Evolutionary conservation across 1,140 invertebrate species (phyloP), one percentile per base, ranked within the genome.

Genomic region (Sycophaga agraensis): DNA sequence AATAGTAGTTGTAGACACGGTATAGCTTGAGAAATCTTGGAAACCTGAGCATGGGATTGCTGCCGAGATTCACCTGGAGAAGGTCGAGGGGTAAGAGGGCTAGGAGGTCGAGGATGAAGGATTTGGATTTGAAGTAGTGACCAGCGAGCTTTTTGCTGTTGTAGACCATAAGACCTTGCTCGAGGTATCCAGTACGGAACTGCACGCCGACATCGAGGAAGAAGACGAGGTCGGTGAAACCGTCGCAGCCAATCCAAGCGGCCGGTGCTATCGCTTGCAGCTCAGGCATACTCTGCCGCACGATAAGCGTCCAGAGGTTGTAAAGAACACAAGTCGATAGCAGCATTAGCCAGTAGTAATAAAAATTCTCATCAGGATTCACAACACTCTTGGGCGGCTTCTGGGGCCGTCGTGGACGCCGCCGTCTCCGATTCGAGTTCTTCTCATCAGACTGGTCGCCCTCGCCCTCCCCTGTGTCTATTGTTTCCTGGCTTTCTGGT

Each of bases 271-370:
- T 77, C 66, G 83, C 82, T 83, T 90, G 84, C 48, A 97, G 84
- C 73, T 97, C 94, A 21, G 93, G 91, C 76, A 98, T 91, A 70
- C 93, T 96, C 79, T 97, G 92, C 17, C 96, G 84, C 21, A 96
- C 94, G 67, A 98, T 97, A 26, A 95, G 83, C 9, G 94, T 94
- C 96, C 96, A 98, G 22, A 96, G 82, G 80, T 98, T 97, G 81
- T 98, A 97, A 22, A 97, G 84, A 64, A 97, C 91, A 73, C 93
- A 94, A 48, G 88, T 73, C 16, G 94, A 95, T 61, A 97, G 82
- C 21, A 96, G 73, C 83, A 93, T 89, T 60, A 97, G 83, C 96
- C 95, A 98, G 73, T 94, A 93, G 81, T 96, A 97, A 82, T 95
- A 95, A 75, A 95, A 93, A 74, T 94, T 96, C 66, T 94, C 93